phyloP scores from a whole-genome alignment of 2,113 vertebrate genomes.

The Xerus inauris region DNA sequence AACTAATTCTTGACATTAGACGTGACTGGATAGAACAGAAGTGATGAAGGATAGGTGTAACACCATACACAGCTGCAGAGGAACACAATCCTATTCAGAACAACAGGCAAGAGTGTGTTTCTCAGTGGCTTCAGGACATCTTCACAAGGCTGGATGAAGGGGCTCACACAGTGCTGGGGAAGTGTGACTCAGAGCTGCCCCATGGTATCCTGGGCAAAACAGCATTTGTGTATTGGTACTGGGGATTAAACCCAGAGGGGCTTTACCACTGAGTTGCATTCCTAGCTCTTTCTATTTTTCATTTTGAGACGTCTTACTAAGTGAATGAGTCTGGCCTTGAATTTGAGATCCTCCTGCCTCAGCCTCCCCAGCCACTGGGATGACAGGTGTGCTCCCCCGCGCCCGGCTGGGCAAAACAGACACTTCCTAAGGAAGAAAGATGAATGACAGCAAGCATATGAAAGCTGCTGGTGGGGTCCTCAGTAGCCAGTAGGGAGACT shows the following conservation, averaged over 20 bases:
- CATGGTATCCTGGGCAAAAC: slow-evolving; percentile 52
- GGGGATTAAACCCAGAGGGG: too few species aligned
- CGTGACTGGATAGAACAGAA: slow-evolving; percentile 92
- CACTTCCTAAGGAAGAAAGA: neutral
- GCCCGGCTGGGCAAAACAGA: neutral
- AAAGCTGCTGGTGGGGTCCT: neutral
- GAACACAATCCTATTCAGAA: slow-evolving; percentile 93
- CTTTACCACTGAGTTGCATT: too few species aligned
- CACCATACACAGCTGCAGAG: slow-evolving; percentile 95
- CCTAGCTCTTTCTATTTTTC: too few species aligned
- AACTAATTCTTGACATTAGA: slow-evolving; percentile 96
- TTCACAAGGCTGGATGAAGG: slow-evolving; percentile 80
- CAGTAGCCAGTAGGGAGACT: neutral
- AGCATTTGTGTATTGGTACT: too few species aligned
- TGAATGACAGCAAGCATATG: neutral
- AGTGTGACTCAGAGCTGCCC: neutral
- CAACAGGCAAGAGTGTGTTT: slow-evolving; percentile 88
- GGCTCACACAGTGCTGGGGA: slow-evolving; percentile 84
- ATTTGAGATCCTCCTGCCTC: too few species aligned
- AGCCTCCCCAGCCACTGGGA: too few species aligned
- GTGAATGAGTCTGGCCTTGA: too few species aligned
- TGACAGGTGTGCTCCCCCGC: too few species aligned
- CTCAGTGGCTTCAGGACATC: slow-evolving; percentile 80
- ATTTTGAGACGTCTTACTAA: too few species aligned
- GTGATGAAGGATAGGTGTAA: slow-evolving; percentile 94